Evolutionary conservation across 2,113 vertebrate species (phyloP).

Genomic region (Rousettus leschenaultii): DNA sequence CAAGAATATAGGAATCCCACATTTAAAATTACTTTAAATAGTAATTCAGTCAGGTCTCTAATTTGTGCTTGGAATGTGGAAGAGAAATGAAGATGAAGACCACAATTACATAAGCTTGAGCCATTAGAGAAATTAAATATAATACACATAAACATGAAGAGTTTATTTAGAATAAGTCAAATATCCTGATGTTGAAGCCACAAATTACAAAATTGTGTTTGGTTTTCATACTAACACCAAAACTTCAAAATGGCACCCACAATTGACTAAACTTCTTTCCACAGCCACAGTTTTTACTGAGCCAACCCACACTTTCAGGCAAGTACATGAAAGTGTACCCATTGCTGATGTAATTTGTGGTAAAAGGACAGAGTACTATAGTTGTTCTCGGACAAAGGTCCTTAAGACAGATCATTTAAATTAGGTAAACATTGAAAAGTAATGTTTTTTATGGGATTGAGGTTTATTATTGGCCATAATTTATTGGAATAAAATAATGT

Average conservation of each 20-base stretch:
- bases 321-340: neutral
- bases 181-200: constrained; percentile 54
- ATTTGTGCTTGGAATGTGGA: constrained; percentile 48
- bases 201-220: constrained; percentile 68
- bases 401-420: neutral
- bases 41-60: constrained; percentile 40
- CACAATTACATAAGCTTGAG: constrained; percentile 55
- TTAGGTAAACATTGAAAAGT: neutral
- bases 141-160: constrained; percentile 49
- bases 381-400: neutral
- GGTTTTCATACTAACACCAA: constrained; percentile 60
- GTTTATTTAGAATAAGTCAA: constrained; percentile 68
- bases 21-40: constrained; percentile 48
- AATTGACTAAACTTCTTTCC: neutral
- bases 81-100: constrained; percentile 34
- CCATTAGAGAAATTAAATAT: constrained; percentile 65
- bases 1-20: constrained; percentile 35
- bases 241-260: constrained; percentile 26
- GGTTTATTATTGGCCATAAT: neutral
- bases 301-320: constrained; percentile 39
- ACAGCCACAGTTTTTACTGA: neutral
- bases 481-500: neutral
- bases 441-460: neutral
- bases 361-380: neutral
- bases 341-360: constrained; percentile 11